Base-by-base conservation (phyloP, 2,113 vertebrate genomes). In the Lamprotornis superbus region DNA sequence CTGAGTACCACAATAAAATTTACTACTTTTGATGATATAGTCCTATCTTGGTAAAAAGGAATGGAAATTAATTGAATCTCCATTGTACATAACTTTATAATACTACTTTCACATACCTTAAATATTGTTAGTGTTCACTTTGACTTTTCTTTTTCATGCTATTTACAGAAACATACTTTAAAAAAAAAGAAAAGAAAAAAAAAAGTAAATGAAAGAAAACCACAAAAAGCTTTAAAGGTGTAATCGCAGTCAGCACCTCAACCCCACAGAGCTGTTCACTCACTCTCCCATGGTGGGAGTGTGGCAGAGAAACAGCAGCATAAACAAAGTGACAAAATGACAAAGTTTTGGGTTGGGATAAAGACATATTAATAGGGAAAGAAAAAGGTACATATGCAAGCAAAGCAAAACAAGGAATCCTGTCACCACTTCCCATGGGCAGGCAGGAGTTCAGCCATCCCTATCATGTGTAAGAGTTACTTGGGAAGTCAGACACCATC, bases 131-230 rank as follows among this genome's bases (percentile, higher is more conserved):
- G 65, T 77, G n/a, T 89, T 94, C 86, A 35, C 15, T 87, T 47
- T 63, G 92, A 23, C 8, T 95, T 94, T 97, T 82, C 30, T 59
- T 57, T 82, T 93, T 94, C 56, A 75, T 27, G 42, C 73, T 95
- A 31, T 90, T 83, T 94, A 74, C 63, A 30, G 61, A 94, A 94
- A 25, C 31, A 82, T 27, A 82, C 21, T 25, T 64, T 20, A 37
- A 18, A 11, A 30, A 17, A 0, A 46, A 71, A 49, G 8, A 9
- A 12, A 8, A 28, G 15, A 18, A 37, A 19, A 13, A 2, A 14
- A 49, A 25, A 19, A 23, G 17, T 13, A 18, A 12, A 3, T 9
- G 15, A 11, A 30, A 20, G 0, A 46, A 71, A 55, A 10, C 0
- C 3, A 15, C 1, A 22, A 39, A 77, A 50, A 27, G 2, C 6